Base-by-base conservation (phyloP, 2,797 vertebrate species). In the Myotis vivesi region DNA sequence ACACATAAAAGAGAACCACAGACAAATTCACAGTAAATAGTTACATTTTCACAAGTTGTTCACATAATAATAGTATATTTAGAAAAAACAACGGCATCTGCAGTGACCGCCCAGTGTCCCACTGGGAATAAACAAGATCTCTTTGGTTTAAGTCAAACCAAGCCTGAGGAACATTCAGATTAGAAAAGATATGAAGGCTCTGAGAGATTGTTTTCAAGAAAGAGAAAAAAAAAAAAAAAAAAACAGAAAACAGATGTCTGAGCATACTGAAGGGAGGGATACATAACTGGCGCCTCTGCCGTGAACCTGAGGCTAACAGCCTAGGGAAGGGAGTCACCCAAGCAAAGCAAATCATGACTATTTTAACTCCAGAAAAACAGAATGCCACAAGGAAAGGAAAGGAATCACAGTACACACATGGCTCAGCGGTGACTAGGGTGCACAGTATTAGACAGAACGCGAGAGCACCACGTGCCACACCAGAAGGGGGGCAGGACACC, bases 311-410 rank as follows among this genome's bases (percentile, higher is more conserved):
- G 79, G 46, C 36, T 75, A 86, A 77, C 41, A 93, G 73, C 71
- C 57, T 76, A 77, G 38, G 72, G 79, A 79, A 77, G 53, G 22
- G 3, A 79, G 53, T 36, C 25, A 38, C 8, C 49, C 19, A 84
- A 73, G 36, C 53, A 95, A 71, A 93, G 89, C 53, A 89, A 91
- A 85, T 51, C 59, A 73, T 2, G 9, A 53, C 41, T 89, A 51
- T 62, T 89, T 80, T 68, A 96, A 91, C 51, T 75, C 55, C 12
- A 82, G 59, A 55, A 94, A 92, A 91, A 94, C 28, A 93, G 89
- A 95, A 66, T 66, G 44, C 11, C 59, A 0, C 8, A 33, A 11
- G 62, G 44, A 57, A 72, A 89, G 59, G 30, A 92, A 96, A 89
- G 19, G 10, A 41, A 71, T 82, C 41, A 12, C 17, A 94, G 87